Base-by-base conservation (phyloP, 1,140 invertebrate genomes). In the Drosophila repletoides region DNA sequence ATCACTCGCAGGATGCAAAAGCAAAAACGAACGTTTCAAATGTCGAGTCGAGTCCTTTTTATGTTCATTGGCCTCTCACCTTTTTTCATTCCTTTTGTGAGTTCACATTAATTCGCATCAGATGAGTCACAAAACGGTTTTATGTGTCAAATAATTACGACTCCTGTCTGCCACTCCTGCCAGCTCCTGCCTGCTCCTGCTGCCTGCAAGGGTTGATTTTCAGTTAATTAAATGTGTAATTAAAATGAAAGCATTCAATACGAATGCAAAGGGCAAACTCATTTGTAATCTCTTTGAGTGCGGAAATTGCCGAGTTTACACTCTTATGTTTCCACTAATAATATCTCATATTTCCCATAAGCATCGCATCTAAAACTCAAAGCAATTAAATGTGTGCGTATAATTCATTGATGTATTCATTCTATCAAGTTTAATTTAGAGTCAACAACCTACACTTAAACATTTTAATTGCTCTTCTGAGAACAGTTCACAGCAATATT, bases 131-230 rank as follows among this genome's bases (percentile, higher is more conserved):
- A 81, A 83, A 83, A 83, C 65, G 75, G 75, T 79, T 86, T 84
- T 74, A 84, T 84, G 80, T 84, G 70, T 79, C 75, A 79, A 84
- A 86, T 83, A 83, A 80, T 86, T 86, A 76, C 70, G 77, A n/a
- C n/a, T n/a, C n/a, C n/a, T n/a, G n/a, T n/a, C n/a, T n/a, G n/a
- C n/a, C n/a, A n/a, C n/a, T n/a, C n/a, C n/a, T n/a, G n/a, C n/a
- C n/a, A n/a, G n/a, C n/a, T n/a, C n/a, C n/a, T n/a, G n/a, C n/a
- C n/a, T n/a, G n/a, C n/a, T n/a, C n/a, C n/a, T n/a, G n/a, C n/a
- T n/a, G n/a, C n/a, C 45, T 53, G 60, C 28, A 51, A 60, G 58
- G 61, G 74, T 79, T 79, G 70, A 74, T 79, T 84, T 74, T 60
- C 66, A 86, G 69, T 66, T 84, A 83, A 83, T 83, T 83, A 83